phyloP scores from a whole-genome alignment of 2,797 vertebrate genomes.

The Parauchenoglanis punctatus region DNA sequence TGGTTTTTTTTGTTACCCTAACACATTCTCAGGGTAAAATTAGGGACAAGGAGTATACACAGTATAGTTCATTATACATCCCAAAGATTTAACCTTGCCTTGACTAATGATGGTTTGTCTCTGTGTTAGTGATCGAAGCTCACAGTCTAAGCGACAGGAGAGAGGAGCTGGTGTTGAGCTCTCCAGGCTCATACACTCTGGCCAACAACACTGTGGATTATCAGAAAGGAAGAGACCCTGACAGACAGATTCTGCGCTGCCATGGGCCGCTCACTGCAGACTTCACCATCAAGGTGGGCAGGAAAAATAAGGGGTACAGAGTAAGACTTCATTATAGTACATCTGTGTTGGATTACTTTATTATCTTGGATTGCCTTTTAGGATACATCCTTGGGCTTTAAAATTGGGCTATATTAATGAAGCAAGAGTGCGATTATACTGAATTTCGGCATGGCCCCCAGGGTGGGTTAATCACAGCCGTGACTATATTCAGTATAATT shows the following conservation, averaged over 20 bases:
- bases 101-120: conserved; percentile 34
- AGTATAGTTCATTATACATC: background rate
- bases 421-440: background rate
- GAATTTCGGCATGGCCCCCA: background rate
- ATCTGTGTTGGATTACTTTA: background rate
- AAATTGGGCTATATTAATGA: background rate
- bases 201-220: conserved; percentile 89
- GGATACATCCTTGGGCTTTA: background rate
- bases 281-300: conserved; percentile 87
- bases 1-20: background rate
- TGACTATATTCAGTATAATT: background rate
- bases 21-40: background rate
- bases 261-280: conserved; percentile 84
- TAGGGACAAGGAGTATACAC: no score
- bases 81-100: background rate
- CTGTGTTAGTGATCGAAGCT: conserved; percentile 84
- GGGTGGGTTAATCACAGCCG: background rate
- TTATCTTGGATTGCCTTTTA: background rate
- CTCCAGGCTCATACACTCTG: conserved; percentile 76
- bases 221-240: conserved; percentile 73
- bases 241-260: conserved; percentile 82
- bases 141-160: conserved; percentile 81
- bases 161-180: conserved; percentile 80
- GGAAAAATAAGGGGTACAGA: background rate
- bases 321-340: background rate